Base-by-base conservation (phyloP, 1,140 invertebrate species). In the Micrasema longulum region DNA sequence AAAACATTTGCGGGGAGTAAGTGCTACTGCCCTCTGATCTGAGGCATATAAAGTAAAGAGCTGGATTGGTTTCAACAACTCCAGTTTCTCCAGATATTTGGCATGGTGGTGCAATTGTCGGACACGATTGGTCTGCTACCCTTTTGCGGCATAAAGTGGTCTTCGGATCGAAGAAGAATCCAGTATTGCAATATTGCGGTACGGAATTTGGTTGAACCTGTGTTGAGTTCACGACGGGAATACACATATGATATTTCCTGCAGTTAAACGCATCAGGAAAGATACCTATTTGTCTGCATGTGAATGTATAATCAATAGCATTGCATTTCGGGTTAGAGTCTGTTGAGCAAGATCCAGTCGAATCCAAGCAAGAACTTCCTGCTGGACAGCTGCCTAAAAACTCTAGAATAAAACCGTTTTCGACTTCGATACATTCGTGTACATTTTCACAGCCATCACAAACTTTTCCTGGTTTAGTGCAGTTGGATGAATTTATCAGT, bases 251-350 rank as follows among this genome's bases (percentile, higher is more conserved):
- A 65, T 82, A 84, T 64, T 78, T 79, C 64, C 80, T 78, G 67
- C 82, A 84, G 23, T 81, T 77, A n/a, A 81, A 82, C 3, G 82
- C 79, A 77, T 84, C 80, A 0, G 82, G 82, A 23, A 81, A 83
- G 11, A 81, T 75, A 36, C 82, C 82, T 9, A 69, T 3, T 52
- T 72, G 69, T 10, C 50, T 50, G 31, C 73, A 75, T 4, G 14
- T 26, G 36, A 75, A 75, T 5, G 55, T 35, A 23, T 65, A 53
- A 14, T 47, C 23, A 0, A 14, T 11, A n/a, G 45, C 47, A 3
- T 22, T n/a, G 35, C 73, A 72, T 3, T 41, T 4, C 3, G 48
- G 41, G 38, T 75, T 75, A 2, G 36, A 20, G 18, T 11, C 41
- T 3, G 45, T 16, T 10, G 69, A 57, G 52, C 73, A 75, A 18